These are phyloP conservation scores for Lucinisca nassula DNA, from an alignment of 2,888 invertebrate genomes.

Conservation along the genomic window DNA sequence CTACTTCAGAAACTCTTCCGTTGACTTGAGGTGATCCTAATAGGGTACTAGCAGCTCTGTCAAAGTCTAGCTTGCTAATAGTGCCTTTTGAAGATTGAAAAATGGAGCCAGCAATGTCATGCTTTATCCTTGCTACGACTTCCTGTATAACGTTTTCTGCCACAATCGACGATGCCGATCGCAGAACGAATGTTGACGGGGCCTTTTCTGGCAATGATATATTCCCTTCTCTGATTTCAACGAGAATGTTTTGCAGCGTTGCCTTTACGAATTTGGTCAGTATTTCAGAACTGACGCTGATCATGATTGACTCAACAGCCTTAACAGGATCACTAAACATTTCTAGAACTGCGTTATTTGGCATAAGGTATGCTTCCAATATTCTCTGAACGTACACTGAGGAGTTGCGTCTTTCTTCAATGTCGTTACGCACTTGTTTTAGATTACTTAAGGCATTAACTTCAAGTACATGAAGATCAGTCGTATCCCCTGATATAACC, in stretches of 20 bases:
- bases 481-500: constrained; percentile 39
- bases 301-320: constrained; percentile 65
- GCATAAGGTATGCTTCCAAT: constrained; percentile 50
- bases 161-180: constrained; percentile 63
- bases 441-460: constrained; percentile 48
- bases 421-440: constrained; percentile 27
- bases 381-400: constrained; percentile 58
- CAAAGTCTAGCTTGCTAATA: constrained; percentile 55
- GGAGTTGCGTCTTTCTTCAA: constrained; percentile 24
- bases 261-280: constrained; percentile 71
- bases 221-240: constrained; percentile 61
- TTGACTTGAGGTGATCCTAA: constrained; percentile 27
- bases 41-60: constrained; percentile 58
- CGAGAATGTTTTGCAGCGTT: constrained; percentile 67
- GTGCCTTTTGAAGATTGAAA: constrained; percentile 17
- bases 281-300: constrained; percentile 68
- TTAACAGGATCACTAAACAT: constrained; percentile 60
- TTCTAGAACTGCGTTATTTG: constrained; percentile 15
- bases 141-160: constrained; percentile 66
- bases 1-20: background rate
- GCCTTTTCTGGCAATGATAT: constrained; percentile 18
- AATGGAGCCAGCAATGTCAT: constrained; percentile 48
- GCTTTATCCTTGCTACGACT: constrained; percentile 54
- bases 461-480: constrained; percentile 54
- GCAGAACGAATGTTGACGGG: constrained; percentile 54